These are phyloP conservation scores for Oscheius onirici DNA, from an alignment of 2,888 invertebrate species.

Conservation along the genomic window DNA sequence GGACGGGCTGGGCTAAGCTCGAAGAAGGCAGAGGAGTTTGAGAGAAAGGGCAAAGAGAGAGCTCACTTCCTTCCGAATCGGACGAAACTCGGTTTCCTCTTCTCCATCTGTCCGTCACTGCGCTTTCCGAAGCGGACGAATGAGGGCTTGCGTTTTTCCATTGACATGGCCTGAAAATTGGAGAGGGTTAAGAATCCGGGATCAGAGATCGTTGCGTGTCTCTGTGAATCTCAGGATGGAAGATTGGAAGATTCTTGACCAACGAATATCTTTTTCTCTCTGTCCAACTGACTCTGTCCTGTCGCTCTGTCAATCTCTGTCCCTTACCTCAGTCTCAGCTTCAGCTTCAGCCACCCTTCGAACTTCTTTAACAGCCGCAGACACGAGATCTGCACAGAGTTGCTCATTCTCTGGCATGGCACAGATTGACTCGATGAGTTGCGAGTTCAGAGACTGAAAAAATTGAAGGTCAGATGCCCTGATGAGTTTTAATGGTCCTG, in stretches of 20 bases:
- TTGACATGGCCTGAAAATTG: neutral
- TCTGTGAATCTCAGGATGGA: conserved; percentile 52
- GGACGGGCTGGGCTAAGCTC: neutral
- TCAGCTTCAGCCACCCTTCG: neutral
- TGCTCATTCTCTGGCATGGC: conserved; percentile 11
- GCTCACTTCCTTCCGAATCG: conserved; percentile 55
- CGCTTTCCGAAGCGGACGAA: conserved; percentile 61
- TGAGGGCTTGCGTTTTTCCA: conserved; percentile 55
- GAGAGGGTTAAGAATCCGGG: neutral
- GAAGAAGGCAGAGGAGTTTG: conserved; percentile 4
- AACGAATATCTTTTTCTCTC: conserved; percentile 33
- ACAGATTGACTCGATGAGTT: conserved; percentile 9
- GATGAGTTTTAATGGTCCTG: too few species aligned
- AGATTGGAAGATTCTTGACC: conserved; percentile 56
- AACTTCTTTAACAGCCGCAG: neutral
- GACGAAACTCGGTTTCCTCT: conserved; percentile 58
- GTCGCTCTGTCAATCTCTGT: neutral
- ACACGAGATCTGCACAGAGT: neutral
- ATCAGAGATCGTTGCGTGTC: neutral
- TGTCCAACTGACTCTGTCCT: neutral
- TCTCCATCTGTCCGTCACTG: conserved; percentile 40
- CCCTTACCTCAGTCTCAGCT: neutral
- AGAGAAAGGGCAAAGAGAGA: neutral
- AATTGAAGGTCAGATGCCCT: too few species aligned
- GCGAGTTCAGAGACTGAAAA: conserved; percentile 9